These are phyloP conservation scores for Gadus chalcogrammus DNA, from an alignment of 2,113 vertebrate genomes.

Conservation along the genomic window DNA sequence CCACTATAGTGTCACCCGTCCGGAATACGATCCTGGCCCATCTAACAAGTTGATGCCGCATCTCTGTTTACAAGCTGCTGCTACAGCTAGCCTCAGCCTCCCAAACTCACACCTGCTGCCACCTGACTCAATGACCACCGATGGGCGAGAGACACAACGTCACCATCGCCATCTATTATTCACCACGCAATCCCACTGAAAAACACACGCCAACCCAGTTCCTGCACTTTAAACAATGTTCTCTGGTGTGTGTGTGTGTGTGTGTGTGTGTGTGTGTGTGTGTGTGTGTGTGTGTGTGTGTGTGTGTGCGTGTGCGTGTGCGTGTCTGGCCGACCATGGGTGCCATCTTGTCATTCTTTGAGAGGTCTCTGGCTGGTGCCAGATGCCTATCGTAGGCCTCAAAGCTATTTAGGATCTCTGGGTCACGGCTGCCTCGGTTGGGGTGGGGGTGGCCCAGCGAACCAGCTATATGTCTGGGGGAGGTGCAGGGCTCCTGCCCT, in stretches of 20 bases:
- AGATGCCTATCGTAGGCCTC: conserved; percentile 66
- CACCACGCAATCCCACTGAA: neutral
- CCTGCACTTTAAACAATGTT: conserved; percentile 36
- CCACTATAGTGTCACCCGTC: too few relatives aligned
- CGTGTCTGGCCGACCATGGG: conserved; percentile 19
- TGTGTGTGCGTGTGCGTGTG: too few relatives aligned
- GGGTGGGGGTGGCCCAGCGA: conserved; percentile 24
- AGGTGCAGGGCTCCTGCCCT: too few relatives aligned
- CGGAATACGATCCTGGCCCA: too few relatives aligned
- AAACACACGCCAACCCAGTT: conserved; percentile 8
- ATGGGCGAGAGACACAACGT: neutral
- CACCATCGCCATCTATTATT: conserved; percentile 2
- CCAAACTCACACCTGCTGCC: conserved; percentile 39
- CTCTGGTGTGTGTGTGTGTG: conserved; percentile 45
- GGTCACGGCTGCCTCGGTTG: conserved; percentile 37
- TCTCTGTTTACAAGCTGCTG: conserved; percentile 30
- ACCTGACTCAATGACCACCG: conserved; percentile 12
- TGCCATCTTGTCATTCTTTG: conserved; percentile 56
- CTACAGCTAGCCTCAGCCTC: conserved; percentile 38
- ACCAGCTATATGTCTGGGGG: conserved; percentile 19
- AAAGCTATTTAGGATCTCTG: conserved; percentile 62
- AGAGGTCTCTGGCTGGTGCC: conserved; percentile 60
- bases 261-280: conserved; percentile 1
- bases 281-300: conserved; percentile 16
- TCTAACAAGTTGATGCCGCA: conserved; percentile 28